Evolutionary conservation across 2,113 vertebrate species (phyloP), one percentile per base, ranked within the genome.

Genomic region (Psammodynastes pulverulentus): DNA sequence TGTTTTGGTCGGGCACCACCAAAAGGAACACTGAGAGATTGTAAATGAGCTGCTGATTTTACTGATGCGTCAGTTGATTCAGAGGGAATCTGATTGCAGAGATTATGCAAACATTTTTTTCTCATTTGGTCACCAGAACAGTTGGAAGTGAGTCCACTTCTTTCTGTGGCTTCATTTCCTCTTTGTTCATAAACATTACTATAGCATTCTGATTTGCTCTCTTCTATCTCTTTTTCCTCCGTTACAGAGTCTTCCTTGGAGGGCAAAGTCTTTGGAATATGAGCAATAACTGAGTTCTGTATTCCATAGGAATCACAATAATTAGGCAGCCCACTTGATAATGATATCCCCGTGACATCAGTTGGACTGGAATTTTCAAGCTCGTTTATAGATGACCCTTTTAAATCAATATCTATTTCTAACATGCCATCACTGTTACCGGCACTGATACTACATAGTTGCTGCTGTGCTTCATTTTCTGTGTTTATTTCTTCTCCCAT

Each of bases 151-250:
- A 98, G 95, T 93, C 96, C 93, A 19, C 95, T 97, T 48, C 95
- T 97, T 91, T 97, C 97, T 89, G 97, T 92, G 45, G 95, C 94
- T 92, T 97, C 98, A 90, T 94, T 97, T 91, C 98, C 98, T 94
- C 97, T 98, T 93, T 96, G 98, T n/a, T 98, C 98, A 48, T 97
- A 97, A 97, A 97, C 94, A 93, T 94, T 97, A 93, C 94, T 8
- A 9, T 98, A 98, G 93, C 95, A 98, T 97, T 99, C 99, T 92
- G 98, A 99, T 93, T 99, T 99, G 98, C 99, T 99, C 96, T 99
- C 99, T 95, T 99, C 99, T 97, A 99, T 98, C 96, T 99, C 99
- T 93, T 99, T 99, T 97, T 99, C 99, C 97, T 99, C 99, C 4
- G 98, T 99, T 88, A 99, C 98, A 0, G 98, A 99, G 96, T 99